These are phyloP conservation scores for Crotalus adamanteus DNA, from an alignment of 2,797 vertebrate genomes.

Conservation along the genomic window DNA sequence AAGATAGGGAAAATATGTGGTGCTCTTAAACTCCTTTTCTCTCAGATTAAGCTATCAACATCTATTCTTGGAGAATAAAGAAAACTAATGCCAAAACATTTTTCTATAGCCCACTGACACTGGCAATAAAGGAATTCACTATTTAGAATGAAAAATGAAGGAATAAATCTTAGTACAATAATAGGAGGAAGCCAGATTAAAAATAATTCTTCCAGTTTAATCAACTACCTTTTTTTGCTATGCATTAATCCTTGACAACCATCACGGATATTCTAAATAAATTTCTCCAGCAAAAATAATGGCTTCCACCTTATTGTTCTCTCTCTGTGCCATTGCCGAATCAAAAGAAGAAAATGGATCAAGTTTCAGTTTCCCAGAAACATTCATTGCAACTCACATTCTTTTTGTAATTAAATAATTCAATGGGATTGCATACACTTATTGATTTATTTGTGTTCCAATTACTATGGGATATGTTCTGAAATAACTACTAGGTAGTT, in stretches of 20 bases:
- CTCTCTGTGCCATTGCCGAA: not conserved
- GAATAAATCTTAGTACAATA: conserved; percentile 33
- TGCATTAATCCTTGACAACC: not conserved
- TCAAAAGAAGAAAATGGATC: not conserved
- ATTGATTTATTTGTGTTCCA: not conserved
- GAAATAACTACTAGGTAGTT: not conserved
- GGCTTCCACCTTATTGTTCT: not conserved
- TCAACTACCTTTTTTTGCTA: not conserved
- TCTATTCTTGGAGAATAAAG: not conserved
- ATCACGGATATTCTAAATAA: not conserved
- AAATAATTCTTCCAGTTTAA: conserved; percentile 11
- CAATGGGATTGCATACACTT: not conserved
- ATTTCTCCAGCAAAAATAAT: not conserved
- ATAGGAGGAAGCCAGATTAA: conserved; percentile 23
- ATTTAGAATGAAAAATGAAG: conserved; percentile 38
- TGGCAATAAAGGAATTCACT: conserved; percentile 41
- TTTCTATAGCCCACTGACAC: conserved; percentile 16
- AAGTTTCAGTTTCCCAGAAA: not conserved
- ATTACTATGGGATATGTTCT: not conserved
- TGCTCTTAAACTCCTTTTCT: not conserved
- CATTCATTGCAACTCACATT: not conserved
- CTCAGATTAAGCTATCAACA: conserved; percentile 41
- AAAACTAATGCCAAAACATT: not conserved
- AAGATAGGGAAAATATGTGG: fast-evolving
- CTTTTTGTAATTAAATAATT: not conserved